These are phyloP conservation scores for Calephelis virginiensis DNA, from an alignment of 1,140 invertebrate species.

Conservation along the genomic window DNA sequence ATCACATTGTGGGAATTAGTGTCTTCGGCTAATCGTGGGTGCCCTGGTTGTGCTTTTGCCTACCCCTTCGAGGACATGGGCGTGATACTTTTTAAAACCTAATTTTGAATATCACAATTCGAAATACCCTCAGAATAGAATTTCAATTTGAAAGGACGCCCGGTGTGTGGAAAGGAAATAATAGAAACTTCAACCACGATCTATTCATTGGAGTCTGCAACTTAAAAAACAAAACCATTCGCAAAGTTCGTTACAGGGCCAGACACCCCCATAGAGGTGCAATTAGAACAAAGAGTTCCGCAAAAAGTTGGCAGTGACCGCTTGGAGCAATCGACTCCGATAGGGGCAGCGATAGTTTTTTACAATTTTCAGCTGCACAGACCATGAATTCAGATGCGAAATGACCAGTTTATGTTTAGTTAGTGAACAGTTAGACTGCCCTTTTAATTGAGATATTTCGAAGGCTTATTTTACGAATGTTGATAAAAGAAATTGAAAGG, in stretches of 20 bases:
- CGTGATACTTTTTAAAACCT: too few species aligned
- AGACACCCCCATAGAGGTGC: conserved; percentile 51
- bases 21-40: too few species aligned
- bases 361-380: conserved; percentile 31
- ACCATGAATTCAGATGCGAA: conserved; percentile 34
- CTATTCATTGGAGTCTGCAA: conserved; percentile 30
- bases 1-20: too few species aligned
- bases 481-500: neutral
- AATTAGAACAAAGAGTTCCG: conserved; percentile 61
- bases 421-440: neutral
- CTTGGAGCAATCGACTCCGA: conserved; percentile 39
- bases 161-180: neutral
- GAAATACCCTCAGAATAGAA: neutral
- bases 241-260: conserved; percentile 51
- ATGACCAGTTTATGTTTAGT: conserved; percentile 27
- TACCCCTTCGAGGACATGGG: too few species aligned
- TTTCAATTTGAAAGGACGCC: neutral
- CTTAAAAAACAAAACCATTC: conserved; percentile 43
- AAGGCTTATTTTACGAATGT: neutral
- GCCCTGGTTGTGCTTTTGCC: too few species aligned
- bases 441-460: conserved; percentile 6
- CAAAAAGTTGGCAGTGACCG: conserved; percentile 47
- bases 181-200: conserved; percentile 20
- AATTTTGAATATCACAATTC: neutral
- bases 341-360: conserved; percentile 32